Conservation (phyloP, 1,140 invertebrate genomes). For the Meloidogyne floridensis region DNA sequence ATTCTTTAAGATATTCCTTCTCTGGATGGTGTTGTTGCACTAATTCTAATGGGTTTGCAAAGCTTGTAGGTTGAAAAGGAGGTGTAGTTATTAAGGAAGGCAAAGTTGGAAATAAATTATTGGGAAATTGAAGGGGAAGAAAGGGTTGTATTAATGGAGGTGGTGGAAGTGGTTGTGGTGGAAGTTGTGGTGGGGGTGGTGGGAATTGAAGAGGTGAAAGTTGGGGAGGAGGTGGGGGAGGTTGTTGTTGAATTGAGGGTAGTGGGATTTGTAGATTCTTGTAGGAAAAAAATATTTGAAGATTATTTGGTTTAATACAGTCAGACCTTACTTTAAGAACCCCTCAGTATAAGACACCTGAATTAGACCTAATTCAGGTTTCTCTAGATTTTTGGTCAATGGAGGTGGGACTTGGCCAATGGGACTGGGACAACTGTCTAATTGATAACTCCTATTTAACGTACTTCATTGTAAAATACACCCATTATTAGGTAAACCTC, state of each 20-base stretch:
- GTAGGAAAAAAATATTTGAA: too few relatives aligned
- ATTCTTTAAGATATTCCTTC: slow-evolving; percentile 24
- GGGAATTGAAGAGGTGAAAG: neutral
- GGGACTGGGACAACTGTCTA: too few relatives aligned
- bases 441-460: too few relatives aligned
- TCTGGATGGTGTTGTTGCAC: neutral
- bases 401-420: too few relatives aligned
- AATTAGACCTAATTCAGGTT: too few relatives aligned
- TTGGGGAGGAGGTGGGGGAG: neutral
- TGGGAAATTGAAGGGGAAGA: neutral
- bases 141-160: neutral
- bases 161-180: neutral
- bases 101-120: neutral
- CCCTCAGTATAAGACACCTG: too few relatives aligned
- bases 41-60: neutral
- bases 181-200: neutral
- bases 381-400: too few relatives aligned
- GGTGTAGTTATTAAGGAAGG: neutral
- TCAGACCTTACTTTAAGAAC: too few relatives aligned
- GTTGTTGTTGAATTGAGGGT: neutral
- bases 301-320: too few relatives aligned
- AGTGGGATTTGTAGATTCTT: neutral
- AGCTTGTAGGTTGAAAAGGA: neutral
- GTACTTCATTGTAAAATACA: too few relatives aligned
- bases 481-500: too few relatives aligned